Evolutionary conservation across 2,888 invertebrate genomes (phyloP).

Genomic region (Tubulanus polymorphus): DNA sequence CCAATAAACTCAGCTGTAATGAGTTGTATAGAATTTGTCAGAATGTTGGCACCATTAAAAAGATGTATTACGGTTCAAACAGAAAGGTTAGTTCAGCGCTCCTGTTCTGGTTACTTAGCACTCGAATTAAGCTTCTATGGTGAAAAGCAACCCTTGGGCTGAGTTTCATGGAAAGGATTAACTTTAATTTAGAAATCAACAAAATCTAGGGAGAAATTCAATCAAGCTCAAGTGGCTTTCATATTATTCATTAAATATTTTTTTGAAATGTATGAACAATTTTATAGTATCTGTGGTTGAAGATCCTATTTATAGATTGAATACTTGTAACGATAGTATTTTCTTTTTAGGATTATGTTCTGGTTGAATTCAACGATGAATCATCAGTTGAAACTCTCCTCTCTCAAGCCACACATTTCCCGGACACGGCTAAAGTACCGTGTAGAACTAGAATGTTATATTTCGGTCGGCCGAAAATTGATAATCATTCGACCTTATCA

Average conservation of each 20-base stretch:
- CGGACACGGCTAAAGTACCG: constrained; percentile 2
- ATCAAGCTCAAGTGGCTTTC: neutral
- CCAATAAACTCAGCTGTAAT: neutral
- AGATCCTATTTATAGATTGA: neutral
- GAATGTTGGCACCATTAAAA: neutral
- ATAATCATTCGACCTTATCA: neutral
- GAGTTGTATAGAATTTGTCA: neutral
- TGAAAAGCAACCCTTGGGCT: too few relatives aligned
- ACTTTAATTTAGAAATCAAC: too few relatives aligned
- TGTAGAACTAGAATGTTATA: neutral
- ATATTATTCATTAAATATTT: neutral
- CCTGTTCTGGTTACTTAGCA: too few relatives aligned
- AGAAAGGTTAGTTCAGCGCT: neutral
- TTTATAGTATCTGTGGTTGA: too few relatives aligned
- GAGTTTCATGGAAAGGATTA: too few relatives aligned
- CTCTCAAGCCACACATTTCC: constrained; percentile 1
- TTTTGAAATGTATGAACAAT: too few relatives aligned
- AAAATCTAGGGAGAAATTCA: neutral
- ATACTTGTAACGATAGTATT: neutral
- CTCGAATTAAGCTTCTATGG: too few relatives aligned
- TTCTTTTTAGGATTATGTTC: constrained; percentile 3
- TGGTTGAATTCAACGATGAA: constrained; percentile 2
- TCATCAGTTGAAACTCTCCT: neutral
- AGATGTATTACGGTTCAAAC: neutral
- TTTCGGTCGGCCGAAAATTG: neutral